Evolutionary conservation across 1,140 invertebrate genomes (phyloP).

Genomic region (Amphibalanus amphitrite): DNA sequence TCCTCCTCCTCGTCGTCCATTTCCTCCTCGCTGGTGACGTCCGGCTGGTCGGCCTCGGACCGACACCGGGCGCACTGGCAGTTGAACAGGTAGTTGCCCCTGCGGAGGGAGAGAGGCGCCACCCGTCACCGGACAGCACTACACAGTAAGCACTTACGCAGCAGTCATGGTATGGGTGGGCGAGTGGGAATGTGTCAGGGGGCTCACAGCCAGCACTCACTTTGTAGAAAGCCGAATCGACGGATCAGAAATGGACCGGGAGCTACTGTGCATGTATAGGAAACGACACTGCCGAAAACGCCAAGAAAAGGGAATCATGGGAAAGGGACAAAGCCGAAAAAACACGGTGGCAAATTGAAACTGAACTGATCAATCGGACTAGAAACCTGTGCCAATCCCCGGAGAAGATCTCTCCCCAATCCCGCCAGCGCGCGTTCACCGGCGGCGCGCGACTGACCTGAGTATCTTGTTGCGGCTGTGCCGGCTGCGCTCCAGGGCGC

Average conservation of each 20-base stretch:
- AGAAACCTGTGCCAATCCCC: neutral
- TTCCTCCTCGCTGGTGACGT: constrained; percentile 60
- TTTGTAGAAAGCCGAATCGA: too few relatives aligned
- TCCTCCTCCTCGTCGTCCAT: constrained; percentile 37
- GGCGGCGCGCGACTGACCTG: constrained; percentile 31
- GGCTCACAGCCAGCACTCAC: too few relatives aligned
- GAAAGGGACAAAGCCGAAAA: constrained; percentile 4
- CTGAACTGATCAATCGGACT: constrained; percentile 9
- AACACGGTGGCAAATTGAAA: constrained; percentile 5
- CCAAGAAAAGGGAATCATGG: neutral
- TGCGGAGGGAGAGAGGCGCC: constrained; percentile 19
- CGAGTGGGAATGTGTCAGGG: too few relatives aligned
- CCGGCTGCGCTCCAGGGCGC: constrained; percentile 52
- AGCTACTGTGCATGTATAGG: neutral
- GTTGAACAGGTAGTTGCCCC: constrained; percentile 71
- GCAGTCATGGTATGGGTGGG: too few relatives aligned
- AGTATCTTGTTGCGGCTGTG: constrained; percentile 59
- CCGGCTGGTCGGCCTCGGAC: constrained; percentile 49
- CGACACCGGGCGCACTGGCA: constrained; percentile 67
- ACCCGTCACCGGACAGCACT: constrained; percentile 3
- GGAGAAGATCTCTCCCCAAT: neutral
- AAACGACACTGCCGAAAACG: neutral
- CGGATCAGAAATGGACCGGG: neutral
- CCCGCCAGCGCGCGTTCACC: neutral
- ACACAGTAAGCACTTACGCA: neutral